Percentiles rank a stretch among this genome's conserved stretches.
Conservation (phyloP, 2,113 vertebrate species). For the Coreoperca whiteheadi region DNA sequence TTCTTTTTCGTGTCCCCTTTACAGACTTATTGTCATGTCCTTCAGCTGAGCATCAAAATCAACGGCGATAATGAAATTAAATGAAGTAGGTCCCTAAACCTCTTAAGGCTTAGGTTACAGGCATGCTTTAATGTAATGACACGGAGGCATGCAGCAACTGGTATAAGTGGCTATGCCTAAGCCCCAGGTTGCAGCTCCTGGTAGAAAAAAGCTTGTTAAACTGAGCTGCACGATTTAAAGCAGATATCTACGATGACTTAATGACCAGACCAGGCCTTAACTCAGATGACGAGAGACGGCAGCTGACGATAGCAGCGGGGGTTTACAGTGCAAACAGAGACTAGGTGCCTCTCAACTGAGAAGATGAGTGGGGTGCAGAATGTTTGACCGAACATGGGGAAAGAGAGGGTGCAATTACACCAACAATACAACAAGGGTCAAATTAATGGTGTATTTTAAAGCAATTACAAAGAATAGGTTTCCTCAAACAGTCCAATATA, state of each 20-base stretch:
- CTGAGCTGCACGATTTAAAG: conserved; percentile 52
- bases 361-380: background rate
- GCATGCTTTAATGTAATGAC: conserved; percentile 49
- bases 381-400: background rate
- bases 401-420: too few species aligned
- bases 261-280: conserved; percentile 13
- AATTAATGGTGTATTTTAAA: background rate
- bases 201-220: conserved; percentile 58
- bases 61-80: conserved; percentile 53
- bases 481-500: background rate
- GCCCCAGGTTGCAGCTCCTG: conserved; percentile 35
- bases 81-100: conserved; percentile 27
- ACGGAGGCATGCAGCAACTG: conserved; percentile 54
- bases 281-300: conserved; percentile 30
- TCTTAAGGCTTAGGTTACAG: conserved; percentile 55
- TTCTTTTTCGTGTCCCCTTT: background rate
- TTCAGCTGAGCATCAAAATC: conserved; percentile 15
- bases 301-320: conserved; percentile 49
- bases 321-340: conserved; percentile 23
- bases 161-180: conserved; percentile 49
- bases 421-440: too few species aligned
- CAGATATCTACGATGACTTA: conserved; percentile 42
- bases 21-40: conserved; percentile 3
- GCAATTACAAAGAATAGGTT: background rate
- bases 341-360: background rate